Percentiles rank a stretch among this genome's conserved stretches.
Evolutionary conservation across 1,140 invertebrate species (phyloP).

Genomic region (Philopotamus ludificatus): DNA sequence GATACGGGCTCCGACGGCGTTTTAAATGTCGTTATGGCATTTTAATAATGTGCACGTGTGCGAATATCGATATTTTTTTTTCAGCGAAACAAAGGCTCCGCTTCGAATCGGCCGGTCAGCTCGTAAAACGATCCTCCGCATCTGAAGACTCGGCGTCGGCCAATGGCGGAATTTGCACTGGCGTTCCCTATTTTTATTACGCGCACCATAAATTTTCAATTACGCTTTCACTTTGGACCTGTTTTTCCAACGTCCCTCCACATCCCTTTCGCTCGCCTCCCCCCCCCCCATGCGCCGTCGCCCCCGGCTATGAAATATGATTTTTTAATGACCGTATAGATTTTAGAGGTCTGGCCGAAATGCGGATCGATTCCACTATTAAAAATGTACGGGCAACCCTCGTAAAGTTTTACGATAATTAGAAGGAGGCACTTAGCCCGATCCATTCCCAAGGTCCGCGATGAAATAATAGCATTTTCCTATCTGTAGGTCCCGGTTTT

Average conservation of each 20-base stretch:
- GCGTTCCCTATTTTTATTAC: no score
- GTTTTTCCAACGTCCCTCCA: neutral
- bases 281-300: neutral
- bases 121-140: neutral
- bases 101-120: neutral
- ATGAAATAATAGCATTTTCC: slow-evolving; percentile 3
- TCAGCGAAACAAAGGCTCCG: neutral
- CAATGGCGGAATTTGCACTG: neutral
- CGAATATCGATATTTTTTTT: neutral
- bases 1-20: neutral
- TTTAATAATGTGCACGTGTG: no score
- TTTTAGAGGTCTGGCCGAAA: no score
- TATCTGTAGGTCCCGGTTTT: no score
- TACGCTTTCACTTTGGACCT: neutral
- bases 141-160: neutral
- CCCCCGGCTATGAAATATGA: no score
- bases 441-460: neutral
- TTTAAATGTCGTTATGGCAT: neutral
- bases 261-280: neutral
- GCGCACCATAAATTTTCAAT: no score
- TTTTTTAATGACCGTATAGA: no score
- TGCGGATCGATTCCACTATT: neutral
- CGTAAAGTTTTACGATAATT: slow-evolving; percentile 9
- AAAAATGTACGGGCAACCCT: neutral
- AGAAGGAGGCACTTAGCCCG: neutral